A percentile compares a stretch with the other conserved stretches of the same genome.
Conservation (phyloP, 2,888 invertebrate genomes). For the Neelides folsomi region DNA sequence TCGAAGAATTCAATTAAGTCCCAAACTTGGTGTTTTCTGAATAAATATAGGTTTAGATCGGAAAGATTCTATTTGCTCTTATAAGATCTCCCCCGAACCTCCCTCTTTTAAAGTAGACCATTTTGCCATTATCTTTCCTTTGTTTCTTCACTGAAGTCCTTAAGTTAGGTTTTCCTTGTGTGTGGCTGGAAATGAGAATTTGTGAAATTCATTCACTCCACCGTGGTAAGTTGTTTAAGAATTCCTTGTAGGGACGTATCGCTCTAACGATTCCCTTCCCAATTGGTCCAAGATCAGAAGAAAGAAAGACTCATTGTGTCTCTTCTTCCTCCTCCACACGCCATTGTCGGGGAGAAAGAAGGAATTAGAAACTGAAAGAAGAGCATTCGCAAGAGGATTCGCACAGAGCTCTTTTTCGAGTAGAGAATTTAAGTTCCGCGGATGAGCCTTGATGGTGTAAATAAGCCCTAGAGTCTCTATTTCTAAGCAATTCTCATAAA, state of each 20-base stretch:
- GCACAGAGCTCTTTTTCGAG: neutral
- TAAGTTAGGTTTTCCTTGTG: too few species aligned
- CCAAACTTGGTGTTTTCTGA: slow-evolving; percentile 9
- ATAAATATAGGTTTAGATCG: slow-evolving; percentile 4
- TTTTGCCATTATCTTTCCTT: too few species aligned
- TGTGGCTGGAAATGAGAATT: too few species aligned
- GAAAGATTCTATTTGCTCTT: too few species aligned
- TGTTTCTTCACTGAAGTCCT: too few species aligned
- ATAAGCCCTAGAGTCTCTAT: slow-evolving; percentile 9
- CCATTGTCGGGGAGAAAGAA: neutral
- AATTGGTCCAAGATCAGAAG: too few species aligned
- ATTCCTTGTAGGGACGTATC: too few species aligned
- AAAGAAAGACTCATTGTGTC: neutral
- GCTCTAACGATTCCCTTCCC: too few species aligned
- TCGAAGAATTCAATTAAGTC: slow-evolving; percentile 10
- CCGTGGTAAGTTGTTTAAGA: too few species aligned
- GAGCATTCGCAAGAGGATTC: neutral
- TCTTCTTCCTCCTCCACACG: neutral
- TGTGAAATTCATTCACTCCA: too few species aligned
- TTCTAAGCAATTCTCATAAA: slow-evolving; percentile 10
- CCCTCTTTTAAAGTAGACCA: too few species aligned
- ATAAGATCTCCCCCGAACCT: too few species aligned
- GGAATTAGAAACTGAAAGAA: slow-evolving; percentile 1
- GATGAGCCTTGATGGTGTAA: slow-evolving; percentile 14
- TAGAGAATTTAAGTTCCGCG: neutral